Evolutionary conservation across 2,797 vertebrate genomes (phyloP), one percentile per base, ranked within the genome.

Genomic region (Petrocephalus schoutedeni): DNA sequence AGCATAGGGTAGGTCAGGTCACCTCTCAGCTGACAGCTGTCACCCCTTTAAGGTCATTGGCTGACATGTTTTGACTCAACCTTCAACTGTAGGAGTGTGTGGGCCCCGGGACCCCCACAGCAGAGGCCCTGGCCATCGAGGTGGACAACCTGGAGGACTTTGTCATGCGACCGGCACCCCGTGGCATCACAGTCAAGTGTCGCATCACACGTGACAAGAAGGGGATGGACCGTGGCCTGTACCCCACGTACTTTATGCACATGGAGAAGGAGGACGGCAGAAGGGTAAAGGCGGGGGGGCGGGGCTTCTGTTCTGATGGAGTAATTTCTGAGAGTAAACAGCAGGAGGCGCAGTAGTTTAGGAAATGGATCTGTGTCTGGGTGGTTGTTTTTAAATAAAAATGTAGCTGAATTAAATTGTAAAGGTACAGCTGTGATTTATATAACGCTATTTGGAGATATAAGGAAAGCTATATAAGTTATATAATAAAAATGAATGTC

Each of bases 181-280:
- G 96, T 0, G 97, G 97, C 0, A 2, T 96, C 90, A 97, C 97
- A 0, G 93, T 99, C 0, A 98, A 97, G 92, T 99, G 98, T 87
- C 96, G 97, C 53, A 97, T 99, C 92, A 97, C 95, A 3, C 96
- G 98, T 59, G 97, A 99, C 92, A 99, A 99, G 91, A 99, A 98
- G 90, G 98, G 98, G 41, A 97, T 99, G 97, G 98, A 99, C 92
- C 95, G 98, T 0, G 97, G 97, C 32, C 95, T 99, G 64, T 99
- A 98, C 90, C 98, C 98, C 51, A 98, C 98, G 0, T 99, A 99
- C 91, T 99, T 96, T 91, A 98, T 99, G 98, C 98, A 99, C 91
- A 93, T 99, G 94, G 98, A 99, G 93, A 96, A 94, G 88, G 97
- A 98, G 2, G 97, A 98, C 4, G 96, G 95, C 92, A 97, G 95